These are phyloP conservation scores for Pandemis cinnamomeana DNA, from an alignment of 2,888 invertebrate genomes.

Conservation along the genomic window DNA sequence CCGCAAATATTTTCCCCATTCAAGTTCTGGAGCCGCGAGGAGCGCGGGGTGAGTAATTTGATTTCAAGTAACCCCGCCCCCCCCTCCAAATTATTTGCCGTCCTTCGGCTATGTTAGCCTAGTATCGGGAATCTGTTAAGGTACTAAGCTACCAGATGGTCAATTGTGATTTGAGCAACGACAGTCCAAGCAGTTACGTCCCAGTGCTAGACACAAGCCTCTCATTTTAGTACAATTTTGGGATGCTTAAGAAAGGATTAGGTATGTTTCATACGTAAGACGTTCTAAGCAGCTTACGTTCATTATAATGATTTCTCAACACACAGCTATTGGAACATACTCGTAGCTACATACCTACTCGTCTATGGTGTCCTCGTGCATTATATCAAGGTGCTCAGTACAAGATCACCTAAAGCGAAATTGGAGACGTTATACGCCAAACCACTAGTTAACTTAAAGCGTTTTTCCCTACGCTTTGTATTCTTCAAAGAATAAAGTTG, in stretches of 20 bases:
- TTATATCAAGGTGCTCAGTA: too few relatives aligned
- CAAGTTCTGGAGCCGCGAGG: conserved; percentile 50
- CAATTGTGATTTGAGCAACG: background rate
- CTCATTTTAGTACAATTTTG: too few relatives aligned
- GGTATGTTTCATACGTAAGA: too few relatives aligned
- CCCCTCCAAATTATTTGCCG: conserved; percentile 56
- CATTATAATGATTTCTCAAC: background rate
- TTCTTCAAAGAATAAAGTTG: background rate
- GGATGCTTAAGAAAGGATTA: too few relatives aligned
- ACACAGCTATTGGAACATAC: background rate
- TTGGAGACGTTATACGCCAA: background rate
- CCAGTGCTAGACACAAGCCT: too few relatives aligned
- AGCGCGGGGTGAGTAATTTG: conserved; percentile 50
- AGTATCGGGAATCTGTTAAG: background rate
- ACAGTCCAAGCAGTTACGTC: too few relatives aligned
- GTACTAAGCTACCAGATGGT: background rate
- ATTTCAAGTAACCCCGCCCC: conserved; percentile 56
- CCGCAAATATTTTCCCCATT: conserved; percentile 65
- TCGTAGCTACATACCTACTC: background rate
- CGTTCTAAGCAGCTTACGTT: background rate
- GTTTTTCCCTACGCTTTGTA: background rate
- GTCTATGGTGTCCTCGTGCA: too few relatives aligned
- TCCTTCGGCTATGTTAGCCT: conserved; percentile 38
- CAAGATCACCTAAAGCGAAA: background rate
- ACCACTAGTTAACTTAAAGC: background rate